These are phyloP conservation scores for Amniataba percoides DNA, from an alignment of 2,797 vertebrate species.

Conservation along the genomic window DNA sequence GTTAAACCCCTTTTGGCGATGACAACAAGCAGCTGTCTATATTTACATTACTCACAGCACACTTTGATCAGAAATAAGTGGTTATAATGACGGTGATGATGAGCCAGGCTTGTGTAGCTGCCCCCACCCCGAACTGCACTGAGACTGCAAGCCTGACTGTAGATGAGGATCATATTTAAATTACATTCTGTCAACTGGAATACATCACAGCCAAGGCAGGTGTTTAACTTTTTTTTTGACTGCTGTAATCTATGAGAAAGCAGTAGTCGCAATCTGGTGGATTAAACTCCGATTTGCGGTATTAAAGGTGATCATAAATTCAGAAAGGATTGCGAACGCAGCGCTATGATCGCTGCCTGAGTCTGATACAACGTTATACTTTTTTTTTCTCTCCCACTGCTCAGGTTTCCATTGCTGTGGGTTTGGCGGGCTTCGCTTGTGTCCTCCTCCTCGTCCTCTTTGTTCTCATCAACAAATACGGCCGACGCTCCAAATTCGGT, in stretches of 20 bases:
- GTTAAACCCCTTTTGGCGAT: not conserved
- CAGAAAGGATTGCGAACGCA: conserved; percentile 27
- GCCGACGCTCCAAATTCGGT: conserved; percentile 96
- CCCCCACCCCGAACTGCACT: not conserved
- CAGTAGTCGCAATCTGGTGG: conserved; percentile 31
- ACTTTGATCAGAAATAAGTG: not conserved
- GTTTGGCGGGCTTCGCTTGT: conserved; percentile 95
- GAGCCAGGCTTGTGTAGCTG: conserved; percentile 1
- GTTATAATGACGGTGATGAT: not conserved
- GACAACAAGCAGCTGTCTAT: not conserved
- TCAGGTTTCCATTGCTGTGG: conserved; percentile 96
- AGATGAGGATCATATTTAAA: conserved; percentile 46
- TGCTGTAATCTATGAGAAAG: conserved; percentile 34
- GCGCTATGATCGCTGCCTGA: conserved; percentile 3
- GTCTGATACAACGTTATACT: conserved; percentile 49
- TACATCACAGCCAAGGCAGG: conserved; percentile 31
- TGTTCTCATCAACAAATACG: conserved; percentile 99
- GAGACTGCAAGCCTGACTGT: conserved; percentile 30
- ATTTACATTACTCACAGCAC: too few relatives aligned
- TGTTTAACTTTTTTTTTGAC: conserved; percentile 30
- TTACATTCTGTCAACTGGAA: conserved; percentile 38
- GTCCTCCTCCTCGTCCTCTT: conserved; percentile 96
- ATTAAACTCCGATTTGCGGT: conserved; percentile 45
- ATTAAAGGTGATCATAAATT: conserved; percentile 50
- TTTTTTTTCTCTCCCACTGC: not conserved